Conservation (phyloP, 2,113 vertebrate genomes). For the Muscicapa adusta region DNA sequence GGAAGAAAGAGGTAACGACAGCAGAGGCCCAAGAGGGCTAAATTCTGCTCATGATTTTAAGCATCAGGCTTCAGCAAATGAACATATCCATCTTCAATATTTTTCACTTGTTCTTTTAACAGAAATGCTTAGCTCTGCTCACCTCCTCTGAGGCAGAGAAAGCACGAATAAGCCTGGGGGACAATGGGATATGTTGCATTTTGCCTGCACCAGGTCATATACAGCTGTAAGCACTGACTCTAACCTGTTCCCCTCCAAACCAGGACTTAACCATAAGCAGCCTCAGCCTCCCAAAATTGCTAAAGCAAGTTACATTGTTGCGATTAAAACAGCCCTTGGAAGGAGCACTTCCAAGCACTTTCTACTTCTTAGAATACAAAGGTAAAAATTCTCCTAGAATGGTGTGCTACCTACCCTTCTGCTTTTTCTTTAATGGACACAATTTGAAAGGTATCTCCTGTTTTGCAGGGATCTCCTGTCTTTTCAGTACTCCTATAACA, state of each 20-base stretch:
- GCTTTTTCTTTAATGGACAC: neutral
- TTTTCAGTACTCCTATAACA: neutral
- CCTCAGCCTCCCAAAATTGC: neutral
- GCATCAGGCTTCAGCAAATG: neutral
- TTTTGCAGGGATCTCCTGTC: neutral
- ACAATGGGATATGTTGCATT: neutral
- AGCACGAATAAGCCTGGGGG: neutral
- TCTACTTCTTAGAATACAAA: neutral
- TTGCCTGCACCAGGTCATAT: neutral
- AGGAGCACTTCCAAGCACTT: neutral
- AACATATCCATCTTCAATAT: neutral
- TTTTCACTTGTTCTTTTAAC: neutral
- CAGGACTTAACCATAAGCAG: neutral
- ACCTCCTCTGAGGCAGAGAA: neutral
- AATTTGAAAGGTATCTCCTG: neutral
- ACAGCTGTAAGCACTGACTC: neutral
- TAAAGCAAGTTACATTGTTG: neutral
- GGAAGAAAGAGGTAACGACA: neutral
- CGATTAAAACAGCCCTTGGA: neutral
- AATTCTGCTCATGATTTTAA: neutral
- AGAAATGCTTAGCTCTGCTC: neutral
- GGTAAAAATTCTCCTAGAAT: neutral
- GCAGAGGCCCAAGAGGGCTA: neutral
- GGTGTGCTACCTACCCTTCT: neutral
- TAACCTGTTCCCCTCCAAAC: neutral